Evolutionary conservation across 2,113 vertebrate genomes (phyloP), one percentile per base, ranked within the genome.

Genomic region (Nannospalax galili): DNA sequence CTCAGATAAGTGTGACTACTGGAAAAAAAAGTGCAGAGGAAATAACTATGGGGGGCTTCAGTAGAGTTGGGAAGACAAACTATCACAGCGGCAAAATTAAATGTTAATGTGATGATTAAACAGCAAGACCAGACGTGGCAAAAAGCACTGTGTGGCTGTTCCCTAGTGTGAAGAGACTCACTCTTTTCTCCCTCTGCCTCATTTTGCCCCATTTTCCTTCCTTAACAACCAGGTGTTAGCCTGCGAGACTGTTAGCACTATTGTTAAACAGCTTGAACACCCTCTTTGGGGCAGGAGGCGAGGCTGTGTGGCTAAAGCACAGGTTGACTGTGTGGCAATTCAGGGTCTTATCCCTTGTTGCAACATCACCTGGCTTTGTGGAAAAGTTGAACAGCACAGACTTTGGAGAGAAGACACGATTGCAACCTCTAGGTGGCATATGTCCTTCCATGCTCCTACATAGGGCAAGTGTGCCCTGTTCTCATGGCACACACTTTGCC

Each of bases 331-430:
- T 37, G 16, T 2, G 0, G 26, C 8, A 8, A 60, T 32, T 7
- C 1, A 8, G 1, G 6, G 7, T 32, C 17, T 58, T 64, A 9
- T n/a, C 45, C 4, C 69, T 70, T 62, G 17, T 62, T n/a, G 58
- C 74, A 64, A 30, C 35, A 58, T 15, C 82, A 26, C 64, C 16
- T 14, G 4, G 74, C n/a, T 77, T n/a, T 0, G 9, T 52, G 37
- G 56, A 60, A 48, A 52, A 20, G 20, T 0, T 35, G 42, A 11
- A 22, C 3, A 0, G 0, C 0, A 7, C 3, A 2, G 65, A 14
- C 10, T 2, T 1, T 0, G 0, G 65, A 26, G 20, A 24, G 52
- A 58, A 77, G 24, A 4, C 2, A 3, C 0, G 0, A 1, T 0
- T n/a, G 1, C 1, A 7, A 42, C 12, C 56, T 30, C 3, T 7